A percentile compares a stretch with the other conserved stretches of the same genome.
These are phyloP conservation scores for Chiloscyllium plagiosum DNA, from an alignment of 2,113 vertebrate species.

Conservation along the genomic window DNA sequence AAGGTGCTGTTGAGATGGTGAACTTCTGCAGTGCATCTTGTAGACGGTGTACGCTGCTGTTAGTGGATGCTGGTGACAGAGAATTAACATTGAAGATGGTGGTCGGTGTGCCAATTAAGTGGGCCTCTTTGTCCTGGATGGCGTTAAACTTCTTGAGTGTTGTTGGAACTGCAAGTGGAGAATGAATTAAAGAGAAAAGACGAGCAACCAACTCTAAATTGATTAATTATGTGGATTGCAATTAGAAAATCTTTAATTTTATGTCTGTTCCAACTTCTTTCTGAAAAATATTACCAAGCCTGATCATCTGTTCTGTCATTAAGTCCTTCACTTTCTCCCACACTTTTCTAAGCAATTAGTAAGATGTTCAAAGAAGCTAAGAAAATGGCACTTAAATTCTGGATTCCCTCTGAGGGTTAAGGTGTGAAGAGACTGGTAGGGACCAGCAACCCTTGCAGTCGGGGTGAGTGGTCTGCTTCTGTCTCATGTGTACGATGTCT, in stretches of 20 bases:
- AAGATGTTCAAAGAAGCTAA: background rate
- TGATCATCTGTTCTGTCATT: background rate
- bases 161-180: too few species aligned
- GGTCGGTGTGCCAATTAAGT: too few species aligned
- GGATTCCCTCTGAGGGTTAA: background rate
- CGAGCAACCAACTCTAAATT: background rate
- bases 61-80: too few species aligned
- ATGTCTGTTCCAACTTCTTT: background rate
- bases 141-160: too few species aligned
- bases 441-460: background rate
- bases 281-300: background rate
- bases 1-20: too few species aligned
- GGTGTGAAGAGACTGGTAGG: background rate
- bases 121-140: too few species aligned
- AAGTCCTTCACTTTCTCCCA: background rate
- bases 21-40: too few species aligned
- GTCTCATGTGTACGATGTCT: background rate
- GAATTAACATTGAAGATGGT: too few species aligned
- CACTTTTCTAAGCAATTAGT: background rate
- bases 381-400: background rate
- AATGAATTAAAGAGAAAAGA: too few species aligned
- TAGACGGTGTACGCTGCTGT: too few species aligned
- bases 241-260: background rate
- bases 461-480: background rate
- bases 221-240: background rate